Percentiles rank a stretch among this genome's conserved stretches.
Evolutionary conservation across 2,888 invertebrate genomes (phyloP).

Genomic region (Zootermopsis nevadensis): DNA sequence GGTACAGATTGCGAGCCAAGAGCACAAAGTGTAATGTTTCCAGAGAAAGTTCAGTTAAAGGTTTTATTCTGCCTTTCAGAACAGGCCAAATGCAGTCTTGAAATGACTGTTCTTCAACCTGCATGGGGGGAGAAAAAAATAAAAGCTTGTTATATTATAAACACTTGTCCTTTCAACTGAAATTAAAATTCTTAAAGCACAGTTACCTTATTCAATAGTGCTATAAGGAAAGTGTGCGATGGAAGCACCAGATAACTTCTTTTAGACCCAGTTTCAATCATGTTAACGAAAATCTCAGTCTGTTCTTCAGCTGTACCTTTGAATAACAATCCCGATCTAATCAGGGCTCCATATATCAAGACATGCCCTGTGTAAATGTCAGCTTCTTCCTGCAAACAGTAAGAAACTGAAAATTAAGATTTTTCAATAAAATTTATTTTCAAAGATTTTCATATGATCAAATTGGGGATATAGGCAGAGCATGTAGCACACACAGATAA

Average conservation of each 20-base stretch:
- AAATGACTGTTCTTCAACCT: conserved; percentile 70
- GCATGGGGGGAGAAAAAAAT: conserved; percentile 57
- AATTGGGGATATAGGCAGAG: too few species aligned
- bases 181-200: not conserved
- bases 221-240: conserved; percentile 71
- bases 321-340: conserved; percentile 70
- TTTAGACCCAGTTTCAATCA: conserved; percentile 70
- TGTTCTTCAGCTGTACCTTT: conserved; percentile 67
- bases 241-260: conserved; percentile 72
- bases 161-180: conserved; percentile 1
- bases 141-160: not conserved
- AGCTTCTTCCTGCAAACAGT: conserved; percentile 73
- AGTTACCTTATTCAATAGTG: conserved; percentile 69
- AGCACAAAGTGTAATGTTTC: conserved; percentile 75
- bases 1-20: conserved; percentile 63
- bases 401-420: not conserved
- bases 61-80: conserved; percentile 70
- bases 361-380: conserved; percentile 79
- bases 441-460: too few species aligned
- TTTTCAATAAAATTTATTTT: not conserved
- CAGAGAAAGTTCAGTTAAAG: conserved; percentile 72
- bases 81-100: conserved; percentile 70
- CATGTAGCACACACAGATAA: too few species aligned
- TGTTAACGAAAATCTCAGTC: conserved; percentile 62
- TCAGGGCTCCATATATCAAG: conserved; percentile 75